Base-by-base conservation (phyloP, 2,797 vertebrate species). In the Dromococcyx pavoninus region DNA sequence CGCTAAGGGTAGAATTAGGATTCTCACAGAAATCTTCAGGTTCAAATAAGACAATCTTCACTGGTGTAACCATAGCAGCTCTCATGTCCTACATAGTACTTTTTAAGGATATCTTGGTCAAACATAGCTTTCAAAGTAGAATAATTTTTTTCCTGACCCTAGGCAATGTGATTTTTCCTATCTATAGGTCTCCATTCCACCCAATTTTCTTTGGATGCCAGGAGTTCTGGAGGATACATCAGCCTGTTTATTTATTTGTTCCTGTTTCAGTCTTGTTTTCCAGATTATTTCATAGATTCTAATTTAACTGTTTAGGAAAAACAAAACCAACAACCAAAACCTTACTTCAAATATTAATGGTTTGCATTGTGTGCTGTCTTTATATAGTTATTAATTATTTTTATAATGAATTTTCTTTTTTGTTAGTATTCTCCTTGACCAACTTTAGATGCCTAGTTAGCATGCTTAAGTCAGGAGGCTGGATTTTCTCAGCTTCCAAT, bases 11-110 rank as follows among this genome's bases (percentile, higher is more conserved):
- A 79, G 95, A 92, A 95, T 96, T 95, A 96, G 58, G 91, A 94
- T 95, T 95, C 88, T 87, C 74, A 83, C 39, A 85, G 81, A 95
- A 96, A 94, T 96, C 91, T 96, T 89, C 79, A 91, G 78, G 89
- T 94, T 92, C 80, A 82, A 96, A 75, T 91, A 89, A 95, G 81
- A 85, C 91, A 94, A 85, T 95, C 81, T 95, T 83, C 69, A 50
- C 41, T 58, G 50, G 71, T 86, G 61, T 92, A 96, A 95, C 94
- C 69, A 58, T 58, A 89, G 86, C 81, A 94, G 88, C 71, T 94
- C 80, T 94, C 84, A 51, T 96, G 94, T 95, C 94, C 95, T 94
- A 95, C 94, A 95, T 32, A 79, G 87, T 92, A 77, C 41, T 95
- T 97, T 82, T 86, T 44, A 78, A 86, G 43, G 33, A 93, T 94